Evolutionary conservation across 2,797 vertebrate species (phyloP), one percentile per base, ranked within the genome.

Genomic region (Rousettus madagascariensis): DNA sequence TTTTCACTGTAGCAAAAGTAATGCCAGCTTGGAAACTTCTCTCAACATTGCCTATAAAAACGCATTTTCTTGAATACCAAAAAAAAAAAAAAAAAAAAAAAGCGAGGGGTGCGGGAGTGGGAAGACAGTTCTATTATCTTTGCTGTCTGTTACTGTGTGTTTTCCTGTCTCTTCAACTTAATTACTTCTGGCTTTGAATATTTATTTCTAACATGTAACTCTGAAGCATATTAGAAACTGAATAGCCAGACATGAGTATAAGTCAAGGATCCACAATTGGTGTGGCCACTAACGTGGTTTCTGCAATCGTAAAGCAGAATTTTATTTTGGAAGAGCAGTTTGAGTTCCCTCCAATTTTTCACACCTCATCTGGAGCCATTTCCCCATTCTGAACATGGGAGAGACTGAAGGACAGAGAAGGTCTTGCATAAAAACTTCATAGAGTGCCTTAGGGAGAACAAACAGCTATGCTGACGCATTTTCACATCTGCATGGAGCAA

Each of bases 401-500:
- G 38, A 91, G 72, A 51, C 17, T 82, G 86, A 85, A 77, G 66
- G 72, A 66, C 46, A 82, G 69, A 59, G 61, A 33, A 30, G 9
- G 5, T 93, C 72, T 79, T 69, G 46, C 30, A 43, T 55, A 68
- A 41, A 97, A 94, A 84, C 1, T 33, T 38, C 72, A 80, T 0
- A 61, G 53, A 82, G 20, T 90, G 68, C 77, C 63, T 82, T 83
- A 36, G 68, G 26, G 53, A 57, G 46, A 65, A 79, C n/a, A 53
- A 22, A 51, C 36, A n/a, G 30, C 68, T 90, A 49, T 75, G 59
- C 88, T 91, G 82, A 88, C 88, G 46, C n/a, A 26, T 95, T 95
- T 91, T 80, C 71, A 72, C 91, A 84, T 96, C 49, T 86, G 49
- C 94, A 92, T 80, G 88, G 38, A 95, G 95, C 86, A 33, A 36